A percentile compares a stretch with the other conserved stretches of the same genome.
These are phyloP conservation scores for Cuniculus paca DNA, from an alignment of 2,797 vertebrate genomes.

Conservation along the genomic window DNA sequence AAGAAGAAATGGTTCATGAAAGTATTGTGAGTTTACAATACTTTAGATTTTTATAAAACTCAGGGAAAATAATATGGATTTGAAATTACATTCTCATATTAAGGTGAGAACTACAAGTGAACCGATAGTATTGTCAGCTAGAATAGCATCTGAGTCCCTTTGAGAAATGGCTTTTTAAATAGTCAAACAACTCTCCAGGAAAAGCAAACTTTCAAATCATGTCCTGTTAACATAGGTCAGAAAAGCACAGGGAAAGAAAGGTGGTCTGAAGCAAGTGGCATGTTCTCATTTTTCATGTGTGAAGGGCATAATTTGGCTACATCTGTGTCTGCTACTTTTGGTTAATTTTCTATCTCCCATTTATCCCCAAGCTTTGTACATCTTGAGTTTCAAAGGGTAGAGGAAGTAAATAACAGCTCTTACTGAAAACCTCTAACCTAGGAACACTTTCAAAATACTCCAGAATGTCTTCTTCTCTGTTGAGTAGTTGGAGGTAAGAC, in stretches of 20 bases:
- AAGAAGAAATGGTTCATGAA: conserved; percentile 67
- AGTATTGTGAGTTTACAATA: conserved; percentile 56
- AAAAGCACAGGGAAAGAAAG: conserved; percentile 54
- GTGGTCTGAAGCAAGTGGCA: background rate
- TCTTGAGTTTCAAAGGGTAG: conserved; percentile 25
- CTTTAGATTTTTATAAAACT: conserved; percentile 74
- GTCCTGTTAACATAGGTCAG: background rate
- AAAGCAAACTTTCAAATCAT: conserved; percentile 52
- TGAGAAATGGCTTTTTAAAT: conserved; percentile 37
- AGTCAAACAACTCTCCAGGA: conserved; percentile 41
- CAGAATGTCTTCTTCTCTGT: background rate
- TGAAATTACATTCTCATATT: conserved; percentile 26
- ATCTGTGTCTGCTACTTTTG: background rate
- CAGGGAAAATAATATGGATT: conserved; percentile 36
- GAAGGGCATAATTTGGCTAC: background rate
- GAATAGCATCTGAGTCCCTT: background rate
- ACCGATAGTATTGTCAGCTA: background rate
- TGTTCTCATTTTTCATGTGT: conserved; percentile 23
- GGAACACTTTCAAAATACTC: background rate
- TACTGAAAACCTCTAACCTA: background rate
- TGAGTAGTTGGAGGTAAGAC: background rate
- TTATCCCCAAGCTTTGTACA: background rate
- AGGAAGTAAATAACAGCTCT: background rate
- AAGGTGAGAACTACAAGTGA: conserved; percentile 51
- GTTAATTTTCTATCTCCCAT: background rate